A percentile compares a stretch with the other conserved stretches of the same genome.
Evolutionary conservation across 2,797 vertebrate genomes (phyloP).

Genomic region (Rhabdomys pumilio): DNA sequence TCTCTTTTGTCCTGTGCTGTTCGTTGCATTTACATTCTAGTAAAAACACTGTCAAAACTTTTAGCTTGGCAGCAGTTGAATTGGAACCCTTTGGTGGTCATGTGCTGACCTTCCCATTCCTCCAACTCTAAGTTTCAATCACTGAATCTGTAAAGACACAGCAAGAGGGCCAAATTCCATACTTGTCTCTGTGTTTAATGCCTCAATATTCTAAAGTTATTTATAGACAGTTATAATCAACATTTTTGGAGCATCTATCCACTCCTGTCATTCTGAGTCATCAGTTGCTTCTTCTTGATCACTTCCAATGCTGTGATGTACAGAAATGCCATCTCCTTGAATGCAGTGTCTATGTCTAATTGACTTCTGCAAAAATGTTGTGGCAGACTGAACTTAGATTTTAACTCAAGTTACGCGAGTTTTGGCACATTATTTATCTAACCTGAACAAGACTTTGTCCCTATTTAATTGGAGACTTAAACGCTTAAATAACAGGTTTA

Average conservation of each 20-base stretch:
- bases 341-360: neutral
- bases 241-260: neutral
- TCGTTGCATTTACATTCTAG: neutral
- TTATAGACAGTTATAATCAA: neutral
- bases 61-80: neutral
- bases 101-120: neutral
- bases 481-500: neutral
- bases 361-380: conserved; percentile 18
- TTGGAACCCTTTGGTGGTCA: neutral
- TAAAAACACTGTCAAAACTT: neutral
- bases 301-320: neutral
- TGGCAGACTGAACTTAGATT: neutral
- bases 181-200: neutral
- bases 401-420: neutral
- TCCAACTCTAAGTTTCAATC: neutral
- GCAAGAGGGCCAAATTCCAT: neutral
- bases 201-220: neutral
- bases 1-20: neutral
- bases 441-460: neutral
- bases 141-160: neutral
- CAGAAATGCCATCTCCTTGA: neutral
- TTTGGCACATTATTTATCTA: neutral
- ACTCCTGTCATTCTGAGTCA: neutral
- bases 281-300: neutral
- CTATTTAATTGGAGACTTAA: conserved; percentile 20